These are phyloP conservation scores for Wasmannia auropunctata DNA, from an alignment of 1,140 invertebrate species.

Conservation along the genomic window DNA sequence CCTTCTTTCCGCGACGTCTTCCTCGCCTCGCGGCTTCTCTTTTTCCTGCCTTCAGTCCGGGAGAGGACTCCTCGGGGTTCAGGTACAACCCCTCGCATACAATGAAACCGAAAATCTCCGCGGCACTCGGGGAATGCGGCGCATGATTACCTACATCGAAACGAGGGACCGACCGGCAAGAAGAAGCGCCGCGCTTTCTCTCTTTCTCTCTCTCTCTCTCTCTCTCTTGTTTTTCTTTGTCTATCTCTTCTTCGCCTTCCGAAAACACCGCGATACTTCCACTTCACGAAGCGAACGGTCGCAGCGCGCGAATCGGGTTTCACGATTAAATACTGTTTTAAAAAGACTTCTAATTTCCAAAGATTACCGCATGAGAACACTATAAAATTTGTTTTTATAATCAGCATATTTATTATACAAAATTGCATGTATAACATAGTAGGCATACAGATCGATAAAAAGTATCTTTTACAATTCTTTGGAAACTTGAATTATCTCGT, in stretches of 20 bases:
- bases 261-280: constrained; percentile 33
- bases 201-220: constrained; percentile 6
- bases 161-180: constrained; percentile 60
- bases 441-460: background rate
- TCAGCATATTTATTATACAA: background rate
- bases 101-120: constrained; percentile 82
- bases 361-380: background rate
- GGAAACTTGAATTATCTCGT: background rate
- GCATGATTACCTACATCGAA: constrained; percentile 80
- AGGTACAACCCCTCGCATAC: constrained; percentile 72
- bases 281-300: background rate
- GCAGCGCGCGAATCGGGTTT: background rate
- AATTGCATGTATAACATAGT: background rate
- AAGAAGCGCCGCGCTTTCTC: constrained; percentile 65
- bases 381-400: background rate
- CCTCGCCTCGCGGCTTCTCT: constrained; percentile 54
- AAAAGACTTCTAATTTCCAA: background rate
- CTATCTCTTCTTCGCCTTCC: background rate
- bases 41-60: constrained; percentile 49
- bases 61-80: constrained; percentile 57
- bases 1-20: constrained; percentile 57
- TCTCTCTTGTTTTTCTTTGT: background rate
- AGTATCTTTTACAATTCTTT: background rate
- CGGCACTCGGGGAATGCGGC: constrained; percentile 79
- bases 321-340: constrained; percentile 19